Conservation (phyloP, 2,797 vertebrate species). For the Rhinogobio ventralis region DNA sequence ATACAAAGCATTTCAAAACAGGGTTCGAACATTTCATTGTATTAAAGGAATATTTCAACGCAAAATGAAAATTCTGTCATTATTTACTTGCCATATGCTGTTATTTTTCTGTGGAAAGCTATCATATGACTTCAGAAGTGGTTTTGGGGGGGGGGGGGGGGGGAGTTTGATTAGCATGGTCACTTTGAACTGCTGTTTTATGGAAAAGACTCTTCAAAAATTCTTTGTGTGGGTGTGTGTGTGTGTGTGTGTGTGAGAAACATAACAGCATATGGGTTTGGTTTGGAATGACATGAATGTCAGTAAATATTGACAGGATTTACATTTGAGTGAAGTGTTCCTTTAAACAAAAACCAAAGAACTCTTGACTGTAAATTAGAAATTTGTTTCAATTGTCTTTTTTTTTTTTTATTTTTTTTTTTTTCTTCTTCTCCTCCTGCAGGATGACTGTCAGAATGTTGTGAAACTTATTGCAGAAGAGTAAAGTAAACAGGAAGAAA, state of each 20-base stretch:
- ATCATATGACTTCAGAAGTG: not conserved
- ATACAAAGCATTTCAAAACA: constrained; percentile 47
- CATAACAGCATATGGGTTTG: constrained; percentile 32
- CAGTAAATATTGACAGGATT: not conserved
- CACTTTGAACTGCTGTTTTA: not conserved
- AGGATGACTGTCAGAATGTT: constrained; percentile 37
- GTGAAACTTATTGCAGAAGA: constrained; percentile 56
- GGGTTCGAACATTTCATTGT: constrained; percentile 6
- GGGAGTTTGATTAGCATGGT: not conserved
- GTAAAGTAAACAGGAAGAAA: constrained; percentile 39
- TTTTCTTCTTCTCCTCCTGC: constrained; percentile 46
- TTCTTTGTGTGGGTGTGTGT: not conserved
- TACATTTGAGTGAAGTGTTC: constrained; percentile 7
- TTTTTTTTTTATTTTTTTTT: not conserved
- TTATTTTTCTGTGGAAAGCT: constrained; percentile 38
- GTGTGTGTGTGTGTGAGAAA: no score
- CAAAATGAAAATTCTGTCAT: not conserved
- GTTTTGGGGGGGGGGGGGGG: not conserved
- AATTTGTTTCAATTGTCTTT: constrained; percentile 36
- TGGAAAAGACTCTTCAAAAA: constrained; percentile 46
- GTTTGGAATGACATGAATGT: not conserved
- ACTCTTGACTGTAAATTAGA: not conserved
- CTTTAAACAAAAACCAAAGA: not conserved
- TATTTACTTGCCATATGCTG: not conserved
- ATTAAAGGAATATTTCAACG: not conserved